Evolutionary conservation across 2,888 invertebrate species (phyloP).

Genomic region (Thyatira batis): DNA sequence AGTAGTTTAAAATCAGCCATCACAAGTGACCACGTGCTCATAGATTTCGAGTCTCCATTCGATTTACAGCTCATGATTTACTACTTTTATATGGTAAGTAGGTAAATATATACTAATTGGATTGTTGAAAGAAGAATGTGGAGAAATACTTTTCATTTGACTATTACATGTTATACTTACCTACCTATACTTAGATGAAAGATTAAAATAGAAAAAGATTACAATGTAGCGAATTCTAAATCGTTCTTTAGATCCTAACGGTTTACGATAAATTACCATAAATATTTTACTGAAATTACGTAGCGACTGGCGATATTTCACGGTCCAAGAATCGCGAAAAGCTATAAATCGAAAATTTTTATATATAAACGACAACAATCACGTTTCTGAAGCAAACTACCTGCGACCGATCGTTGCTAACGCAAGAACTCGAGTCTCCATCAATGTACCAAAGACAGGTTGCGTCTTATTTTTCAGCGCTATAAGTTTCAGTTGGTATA

Average conservation of each 20-base stretch:
- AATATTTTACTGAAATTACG: slow-evolving; percentile 1
- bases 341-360: slow-evolving; percentile 31
- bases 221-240: not conserved
- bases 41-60: no score
- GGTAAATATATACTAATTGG: not conserved
- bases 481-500: not conserved
- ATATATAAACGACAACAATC: slow-evolving; percentile 35
- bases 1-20: not conserved
- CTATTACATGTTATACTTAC: no score
- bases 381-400: slow-evolving; percentile 26
- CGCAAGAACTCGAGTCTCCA: slow-evolving; percentile 27
- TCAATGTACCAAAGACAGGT: not conserved
- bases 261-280: not conserved
- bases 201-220: no score
- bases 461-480: not conserved
- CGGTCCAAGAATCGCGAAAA: slow-evolving; percentile 6
- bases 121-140: not conserved
- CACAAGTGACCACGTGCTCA: not conserved
- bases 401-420: slow-evolving; percentile 27
- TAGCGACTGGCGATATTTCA: slow-evolving; percentile 7
- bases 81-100: not conserved
- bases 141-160: no score
- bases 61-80: no score
- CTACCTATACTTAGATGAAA: no score
- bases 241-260: not conserved